Conservation (phyloP, 2,888 invertebrate species). For the Leptopterna dolabrata region DNA sequence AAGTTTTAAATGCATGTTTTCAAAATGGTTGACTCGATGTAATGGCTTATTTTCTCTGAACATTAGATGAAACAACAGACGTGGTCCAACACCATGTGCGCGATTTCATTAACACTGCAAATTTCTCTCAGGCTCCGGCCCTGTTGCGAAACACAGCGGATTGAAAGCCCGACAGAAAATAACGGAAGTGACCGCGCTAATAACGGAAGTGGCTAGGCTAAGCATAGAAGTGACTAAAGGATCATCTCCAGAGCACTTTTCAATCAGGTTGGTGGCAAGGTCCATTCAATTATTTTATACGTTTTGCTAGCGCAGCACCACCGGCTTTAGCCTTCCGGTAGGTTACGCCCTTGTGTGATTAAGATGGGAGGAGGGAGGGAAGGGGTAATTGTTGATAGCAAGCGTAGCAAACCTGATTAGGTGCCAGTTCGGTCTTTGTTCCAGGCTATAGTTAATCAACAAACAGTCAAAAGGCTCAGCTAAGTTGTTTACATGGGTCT, state of each 20-base stretch:
- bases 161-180: no score
- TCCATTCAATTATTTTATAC: background rate
- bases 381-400: background rate
- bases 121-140: no score
- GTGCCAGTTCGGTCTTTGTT: background rate
- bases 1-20: no score
- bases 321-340: background rate
- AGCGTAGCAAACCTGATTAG: background rate
- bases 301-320: background rate
- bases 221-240: background rate
- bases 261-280: background rate
- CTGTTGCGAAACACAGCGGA: no score
- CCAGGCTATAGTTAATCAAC: background rate
- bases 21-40: no score
- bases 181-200: background rate
- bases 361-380: background rate
- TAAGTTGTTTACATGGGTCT: background rate
- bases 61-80: no score
- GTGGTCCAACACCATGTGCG: no score
- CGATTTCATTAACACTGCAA: no score
- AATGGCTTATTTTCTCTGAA: no score
- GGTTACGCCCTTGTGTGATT: background rate
- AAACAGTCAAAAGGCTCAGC: background rate
- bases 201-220: background rate
- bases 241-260: background rate